Percentiles rank a stretch among this genome's conserved stretches.
Evolutionary conservation across 2,888 invertebrate genomes (phyloP).

Genomic region (Carterocephalus palaemon): DNA sequence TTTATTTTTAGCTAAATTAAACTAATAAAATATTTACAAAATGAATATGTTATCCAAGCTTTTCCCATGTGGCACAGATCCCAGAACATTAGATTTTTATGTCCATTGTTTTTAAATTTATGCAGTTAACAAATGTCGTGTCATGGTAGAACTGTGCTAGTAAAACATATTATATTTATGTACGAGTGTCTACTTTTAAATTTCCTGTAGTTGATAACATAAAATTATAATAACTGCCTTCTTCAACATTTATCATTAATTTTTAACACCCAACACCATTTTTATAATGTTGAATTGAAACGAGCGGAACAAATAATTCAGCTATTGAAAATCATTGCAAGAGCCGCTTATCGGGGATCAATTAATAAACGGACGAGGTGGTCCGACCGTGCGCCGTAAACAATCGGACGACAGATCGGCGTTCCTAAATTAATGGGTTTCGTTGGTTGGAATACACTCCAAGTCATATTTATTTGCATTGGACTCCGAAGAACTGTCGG

Average conservation of each 20-base stretch:
- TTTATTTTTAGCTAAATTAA: too few relatives aligned
- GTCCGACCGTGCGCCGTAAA: constrained; percentile 55
- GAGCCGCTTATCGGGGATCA: constrained; percentile 60
- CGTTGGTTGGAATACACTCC: constrained; percentile 39
- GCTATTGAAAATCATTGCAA: constrained; percentile 26
- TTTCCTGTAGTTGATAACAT: too few relatives aligned
- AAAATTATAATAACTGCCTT: too few relatives aligned
- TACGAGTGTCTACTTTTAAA: too few relatives aligned
- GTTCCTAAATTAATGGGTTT: constrained; percentile 68
- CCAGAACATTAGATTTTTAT: too few relatives aligned
- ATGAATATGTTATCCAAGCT: too few relatives aligned
- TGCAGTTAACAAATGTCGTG: too few relatives aligned
- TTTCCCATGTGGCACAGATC: too few relatives aligned
- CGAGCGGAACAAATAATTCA: constrained; percentile 10
- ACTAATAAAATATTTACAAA: too few relatives aligned
- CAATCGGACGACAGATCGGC: constrained; percentile 64
- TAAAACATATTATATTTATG: too few relatives aligned
- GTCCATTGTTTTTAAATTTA: too few relatives aligned
- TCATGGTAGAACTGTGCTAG: too few relatives aligned
- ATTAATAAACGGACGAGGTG: constrained; percentile 72
- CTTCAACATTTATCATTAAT: background rate
- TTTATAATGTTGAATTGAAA: constrained; percentile 2
- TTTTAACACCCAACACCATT: constrained; percentile 3
- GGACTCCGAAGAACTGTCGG: constrained; percentile 35
- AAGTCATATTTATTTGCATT: constrained; percentile 49